Conservation (phyloP, 92 coral and sea anemone species). For the Isaurus tuberculatus region DNA sequence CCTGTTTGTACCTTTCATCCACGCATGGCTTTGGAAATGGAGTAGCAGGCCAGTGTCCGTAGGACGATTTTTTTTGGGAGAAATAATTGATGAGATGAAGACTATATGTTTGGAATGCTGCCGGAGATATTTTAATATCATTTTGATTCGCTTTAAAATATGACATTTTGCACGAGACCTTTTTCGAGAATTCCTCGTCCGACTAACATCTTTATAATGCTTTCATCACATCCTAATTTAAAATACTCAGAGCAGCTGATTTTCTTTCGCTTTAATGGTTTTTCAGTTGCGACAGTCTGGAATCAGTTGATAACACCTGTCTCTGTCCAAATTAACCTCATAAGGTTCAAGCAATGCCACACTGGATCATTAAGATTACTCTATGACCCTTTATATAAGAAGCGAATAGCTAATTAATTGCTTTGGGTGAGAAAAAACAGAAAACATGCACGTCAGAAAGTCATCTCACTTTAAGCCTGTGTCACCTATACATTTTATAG, state of each 20-base stretch:
- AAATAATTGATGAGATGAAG: too few relatives aligned
- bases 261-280: neutral
- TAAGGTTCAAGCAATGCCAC: neutral
- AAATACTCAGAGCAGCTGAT: neutral
- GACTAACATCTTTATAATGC: neutral
- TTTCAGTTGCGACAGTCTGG: slow-evolving; percentile 1
- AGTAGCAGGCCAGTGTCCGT: too few relatives aligned
- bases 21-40: too few relatives aligned
- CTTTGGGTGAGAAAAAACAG: neutral
- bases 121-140: neutral
- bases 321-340: slow-evolving; percentile 11
- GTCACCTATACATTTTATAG: neutral
- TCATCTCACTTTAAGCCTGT: neutral
- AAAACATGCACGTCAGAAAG: neutral
- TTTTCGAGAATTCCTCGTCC: neutral
- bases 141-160: neutral
- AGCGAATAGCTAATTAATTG: neutral
- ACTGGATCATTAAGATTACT: neutral
- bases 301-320: slow-evolving; percentile 37
- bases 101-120: neutral
- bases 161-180: neutral
- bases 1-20: too few relatives aligned
- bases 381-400: neutral
- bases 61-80: too few relatives aligned
- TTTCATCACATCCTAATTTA: slow-evolving; percentile 32